Base-by-base conservation (phyloP, 2,888 invertebrate species). In the Troilus luridus region DNA sequence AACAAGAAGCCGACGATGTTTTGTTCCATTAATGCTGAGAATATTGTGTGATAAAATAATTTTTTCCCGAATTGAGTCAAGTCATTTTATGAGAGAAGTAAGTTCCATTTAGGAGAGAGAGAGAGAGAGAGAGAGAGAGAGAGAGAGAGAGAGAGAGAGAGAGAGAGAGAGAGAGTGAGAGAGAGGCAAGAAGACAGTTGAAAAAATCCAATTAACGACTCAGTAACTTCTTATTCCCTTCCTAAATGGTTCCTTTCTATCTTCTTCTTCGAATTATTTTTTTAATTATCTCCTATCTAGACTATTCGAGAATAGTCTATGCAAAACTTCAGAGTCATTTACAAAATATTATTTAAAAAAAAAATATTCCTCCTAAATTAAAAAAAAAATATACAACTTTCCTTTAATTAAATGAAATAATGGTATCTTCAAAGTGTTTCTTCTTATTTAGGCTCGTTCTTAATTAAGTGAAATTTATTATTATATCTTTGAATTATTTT, bases 181-280 rank as follows among this genome's bases (percentile, higher is more conserved):
- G 41, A 41, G 41, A 41, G 41, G 41, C 5, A 17, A 14, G 7
- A 41, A 41, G 72, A 27, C 72, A 77, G 72, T 77, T 77, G 72
- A 77, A 77, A 41, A 77, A 77, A 77, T 77, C 19, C 72, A 77
- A 77, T 77, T 77, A 77, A 41, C 72, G 41, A 10, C 17, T 77
- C 41, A 5, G 17, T 77, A 27, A 17, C 7, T 77, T 77, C 41
- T 77, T 77, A 77, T 14, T 7, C 41, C 17, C 9, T 77, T 77
- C 72, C 72, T 0, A 77, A 41, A 41, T 77, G 72, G 27, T 77
- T n/a, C 41, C 41, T 6, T 8, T 19, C 8, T 17, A 77, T 17
- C 41, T 77, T 19, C 6, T 67, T 17, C 17, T 41, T 19, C 9
- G 17, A 77, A 5, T 77, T 77, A 77, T 77, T 77, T 77, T 41